phyloP scores from a whole-genome alignment of 2,797 vertebrate species.

The Carapus acus region DNA sequence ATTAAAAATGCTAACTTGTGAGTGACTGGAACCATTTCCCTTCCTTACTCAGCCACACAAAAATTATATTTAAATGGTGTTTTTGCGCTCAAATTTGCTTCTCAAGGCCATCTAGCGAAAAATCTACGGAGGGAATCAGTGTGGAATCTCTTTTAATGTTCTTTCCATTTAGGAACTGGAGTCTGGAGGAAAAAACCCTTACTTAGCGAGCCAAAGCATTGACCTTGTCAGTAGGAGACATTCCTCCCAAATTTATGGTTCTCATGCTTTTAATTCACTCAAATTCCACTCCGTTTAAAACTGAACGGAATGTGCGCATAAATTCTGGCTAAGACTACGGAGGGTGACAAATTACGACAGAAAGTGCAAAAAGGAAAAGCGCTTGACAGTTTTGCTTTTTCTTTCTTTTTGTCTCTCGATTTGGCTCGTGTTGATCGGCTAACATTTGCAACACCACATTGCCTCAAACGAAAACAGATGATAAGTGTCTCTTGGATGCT shows the following conservation, averaged over 20 bases:
- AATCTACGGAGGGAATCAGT: not conserved
- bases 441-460: too few relatives aligned
- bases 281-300: not conserved
- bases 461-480: too few relatives aligned
- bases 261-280: not conserved
- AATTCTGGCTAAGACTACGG: not conserved
- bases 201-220: not conserved
- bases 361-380: too few relatives aligned
- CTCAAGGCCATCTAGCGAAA: not conserved
- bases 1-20: not conserved
- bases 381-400: too few relatives aligned
- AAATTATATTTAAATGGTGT: not conserved
- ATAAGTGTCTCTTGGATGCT: too few relatives aligned
- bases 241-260: not conserved
- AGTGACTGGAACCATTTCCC: not conserved
- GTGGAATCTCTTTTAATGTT: not conserved
- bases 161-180: not conserved
- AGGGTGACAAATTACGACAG: not conserved
- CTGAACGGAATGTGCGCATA: not conserved
- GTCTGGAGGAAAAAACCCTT: not conserved
- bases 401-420: too few relatives aligned
- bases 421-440: too few relatives aligned
- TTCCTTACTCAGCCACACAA: not conserved
- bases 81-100: not conserved
- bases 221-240: not conserved